Base-by-base conservation (phyloP, 2,797 vertebrate genomes). In the Melopsittacus undulatus region DNA sequence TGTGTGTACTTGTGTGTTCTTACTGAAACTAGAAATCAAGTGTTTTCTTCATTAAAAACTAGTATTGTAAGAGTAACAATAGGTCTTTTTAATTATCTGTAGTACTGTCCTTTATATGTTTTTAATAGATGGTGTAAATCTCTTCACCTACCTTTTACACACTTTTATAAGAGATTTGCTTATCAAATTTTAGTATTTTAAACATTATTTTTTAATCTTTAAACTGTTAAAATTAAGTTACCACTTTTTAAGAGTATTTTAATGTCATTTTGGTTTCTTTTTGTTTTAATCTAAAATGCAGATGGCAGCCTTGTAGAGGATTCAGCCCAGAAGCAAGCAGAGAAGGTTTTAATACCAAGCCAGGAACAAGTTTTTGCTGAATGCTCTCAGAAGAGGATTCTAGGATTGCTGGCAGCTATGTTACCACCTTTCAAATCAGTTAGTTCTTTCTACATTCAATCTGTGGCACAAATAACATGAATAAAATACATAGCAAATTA, bases 331-430 rank as follows among this genome's bases (percentile, higher is more conserved):
- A 98, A 98, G 72, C 94, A 97, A 15, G 52, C 93, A 32, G 98
- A 98, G 90, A 98, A 98, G 87, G 93, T 98, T 52, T 94, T 98
- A 36, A 98, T 97, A 45, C 98, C 98, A 26, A 98, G 98, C 62
- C 99, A 99, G 93, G 99, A 99, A 23, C 99, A 99, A 66, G 98
- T 99, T 70, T 99, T 99, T 94, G 99, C 99, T 6, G 99, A 99
- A 87, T 99, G 99, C 96, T 99, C 99, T 90, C 98, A 99, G 96
- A 99, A 99, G 97, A 99, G 99, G 96, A 99, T 99, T 96, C 98
- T 99, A 86, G 99, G 99, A 29, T 97, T 99, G 42, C 94, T 99
- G 83, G 99, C 99, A 42, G 99, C 99, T 94, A 99, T 99, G 99
- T 96, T 99, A 91, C 99, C 99, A 40, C 98, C 99, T 69, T 97